Percentiles rank a stretch among this genome's conserved stretches.
phyloP scores from a whole-genome alignment of 2,888 invertebrate genomes.

The Andrena fulva region DNA sequence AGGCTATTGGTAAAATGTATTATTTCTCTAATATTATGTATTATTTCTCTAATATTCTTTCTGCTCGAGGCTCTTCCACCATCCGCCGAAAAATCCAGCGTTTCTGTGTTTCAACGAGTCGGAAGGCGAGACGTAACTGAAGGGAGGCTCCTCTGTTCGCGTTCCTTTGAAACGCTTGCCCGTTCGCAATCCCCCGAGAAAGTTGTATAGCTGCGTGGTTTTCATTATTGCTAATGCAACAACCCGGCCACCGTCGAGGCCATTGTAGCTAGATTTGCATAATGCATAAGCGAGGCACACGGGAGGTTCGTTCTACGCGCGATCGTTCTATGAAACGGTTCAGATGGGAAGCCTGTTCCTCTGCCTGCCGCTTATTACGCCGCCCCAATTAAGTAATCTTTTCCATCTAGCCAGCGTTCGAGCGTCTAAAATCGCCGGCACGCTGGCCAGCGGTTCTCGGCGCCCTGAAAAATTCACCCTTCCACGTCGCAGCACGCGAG shows the following conservation, averaged over 20 bases:
- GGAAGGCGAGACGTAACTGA: background rate
- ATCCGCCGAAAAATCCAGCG: background rate
- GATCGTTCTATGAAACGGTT: constrained; percentile 42
- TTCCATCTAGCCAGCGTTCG: background rate
- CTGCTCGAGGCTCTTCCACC: too few species aligned
- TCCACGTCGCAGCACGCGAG: background rate
- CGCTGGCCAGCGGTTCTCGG: background rate
- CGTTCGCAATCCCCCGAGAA: background rate
- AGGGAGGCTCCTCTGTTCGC: background rate
- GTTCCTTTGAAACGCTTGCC: background rate
- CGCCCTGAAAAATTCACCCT: constrained; percentile 12
- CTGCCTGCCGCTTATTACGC: constrained; percentile 19
- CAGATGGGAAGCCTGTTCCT: constrained; percentile 25
- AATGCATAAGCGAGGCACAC: constrained; percentile 50
- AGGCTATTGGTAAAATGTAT: constrained; percentile 18
- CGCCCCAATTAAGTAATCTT: constrained; percentile 22
- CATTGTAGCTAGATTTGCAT: constrained; percentile 62
- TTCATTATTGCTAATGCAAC: constrained; percentile 59
- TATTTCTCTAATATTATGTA: constrained; percentile 18
- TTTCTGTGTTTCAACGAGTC: background rate
- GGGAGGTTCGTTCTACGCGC: constrained; percentile 22
- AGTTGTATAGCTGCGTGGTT: constrained; percentile 16
- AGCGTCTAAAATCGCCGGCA: background rate
- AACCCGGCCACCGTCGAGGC: constrained; percentile 50
- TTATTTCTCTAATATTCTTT: constrained; percentile 10